Base-by-base conservation (phyloP, 2,888 invertebrate species). In the Chloromyia formosa region DNA sequence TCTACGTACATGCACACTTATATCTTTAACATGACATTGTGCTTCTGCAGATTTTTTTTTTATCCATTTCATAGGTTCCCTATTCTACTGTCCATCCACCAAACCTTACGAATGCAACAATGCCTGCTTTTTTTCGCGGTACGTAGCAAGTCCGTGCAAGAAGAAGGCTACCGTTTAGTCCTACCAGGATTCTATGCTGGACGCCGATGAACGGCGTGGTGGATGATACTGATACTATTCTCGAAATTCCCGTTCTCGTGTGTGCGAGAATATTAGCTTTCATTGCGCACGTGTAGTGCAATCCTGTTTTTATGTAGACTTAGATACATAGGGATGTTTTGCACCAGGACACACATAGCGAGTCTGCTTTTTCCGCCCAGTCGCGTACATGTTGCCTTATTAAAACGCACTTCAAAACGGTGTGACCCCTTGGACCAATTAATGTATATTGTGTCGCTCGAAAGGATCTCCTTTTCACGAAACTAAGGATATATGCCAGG, bases 281-380 rank as follows among this genome's bases (percentile, higher is more conserved):
- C 53, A 73, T 9, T 73, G 73, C 73, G 73, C 73, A 73, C 61
- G 73, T 73, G 73, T 62, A 16, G 61, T 61, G 61, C 61, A 73
- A 56, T 49, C 66, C 66, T 66, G 66, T 49, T 49, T 45, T 3
- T 60, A n/a, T n/a, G n/a, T n/a, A 42, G 42, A 42, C 27, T 18
- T 66, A 66, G 3, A 35, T 35, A 35, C 7, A 35, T 35, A 35
- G 27, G 2, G 3, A 35, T 35, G 7, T 7, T 35, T 35, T 35
- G 27, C 7, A 4, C 27, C 27, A 35, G 27, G 27, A 35, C 7
- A 35, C 27, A 35, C 27, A 35, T 35, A 35, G 27, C 3, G 7
- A 35, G 27, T n/a, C n/a, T n/a, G n/a, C 27, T 35, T 35, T 7
- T 4, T 4, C 7, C 27, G 27, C 27, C 27, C 56, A 56, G 56